Evolutionary conservation across 2,797 vertebrate genomes (phyloP).

Genomic region (Sebastolobus altivelis): DNA sequence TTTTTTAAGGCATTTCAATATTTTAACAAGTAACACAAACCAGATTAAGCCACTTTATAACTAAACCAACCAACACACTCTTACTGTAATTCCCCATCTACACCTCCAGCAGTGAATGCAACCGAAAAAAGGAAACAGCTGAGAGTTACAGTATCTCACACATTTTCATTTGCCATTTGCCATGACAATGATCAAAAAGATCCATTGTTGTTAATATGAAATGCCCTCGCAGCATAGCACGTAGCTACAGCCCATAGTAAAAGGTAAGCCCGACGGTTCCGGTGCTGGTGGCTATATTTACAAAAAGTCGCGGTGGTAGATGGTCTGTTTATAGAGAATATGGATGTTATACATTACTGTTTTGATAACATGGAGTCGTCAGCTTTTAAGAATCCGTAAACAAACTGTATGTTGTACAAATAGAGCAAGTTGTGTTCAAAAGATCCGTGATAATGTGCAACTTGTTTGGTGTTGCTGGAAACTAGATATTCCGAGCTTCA

Average conservation of each 20-base stretch:
- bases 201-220: background rate
- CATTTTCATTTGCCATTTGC: conserved; percentile 10
- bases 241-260: no score
- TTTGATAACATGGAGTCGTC: no score
- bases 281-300: no score
- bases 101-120: background rate
- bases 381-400: background rate
- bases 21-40: background rate
- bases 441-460: no score
- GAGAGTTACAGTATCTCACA: background rate
- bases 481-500: background rate
- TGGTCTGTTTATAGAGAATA: no score
- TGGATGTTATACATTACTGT: no score
- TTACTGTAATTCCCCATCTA: background rate
- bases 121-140: background rate
- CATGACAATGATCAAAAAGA: background rate
- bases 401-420: background rate
- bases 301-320: no score
- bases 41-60: background rate
- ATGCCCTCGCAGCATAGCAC: background rate
- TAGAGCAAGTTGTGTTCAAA: background rate
- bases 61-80: background rate
- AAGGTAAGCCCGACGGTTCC: no score
- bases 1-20: background rate
- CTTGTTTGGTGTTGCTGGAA: background rate